Base-by-base conservation (phyloP, 2,888 invertebrate genomes). In the Chymomyza caudatula region DNA sequence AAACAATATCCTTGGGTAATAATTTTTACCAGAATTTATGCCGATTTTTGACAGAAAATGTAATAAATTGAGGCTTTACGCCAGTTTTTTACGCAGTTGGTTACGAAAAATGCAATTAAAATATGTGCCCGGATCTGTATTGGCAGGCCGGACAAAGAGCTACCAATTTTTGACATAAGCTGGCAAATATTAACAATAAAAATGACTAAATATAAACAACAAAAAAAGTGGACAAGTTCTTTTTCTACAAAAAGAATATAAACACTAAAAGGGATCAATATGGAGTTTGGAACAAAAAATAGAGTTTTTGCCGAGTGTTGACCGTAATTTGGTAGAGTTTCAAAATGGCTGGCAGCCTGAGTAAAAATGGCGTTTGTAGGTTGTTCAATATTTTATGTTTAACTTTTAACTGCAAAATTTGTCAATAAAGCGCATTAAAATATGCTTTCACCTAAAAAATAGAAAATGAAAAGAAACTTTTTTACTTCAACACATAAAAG, bases 341-440 rank as follows among this genome's bases (percentile, higher is more conserved):
- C n/a, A 43, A 20, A 6, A 11, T 63, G 52, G 25, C 51, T 55
- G 47, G 20, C 47, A 22, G 61, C n/a, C 23, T 64, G 76, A 17
- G 76, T 11, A 8, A 37, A 37, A 37, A 37, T 37, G 29, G 29
- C 29, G 29, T 1, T 37, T 37, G 11, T 37, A 11, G 8, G 29
- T 37, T 37, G 29, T 11, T 37, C 29, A 37, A 37, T 37, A 37
- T 37, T 37, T 11, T 11, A 37, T 11, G 29, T 37, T 8, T 0
- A 37, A 37, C 20, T 51, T 20, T 20, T 56, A 4, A 11, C n/a
- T 51, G 56, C 63, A 69, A 74, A 80, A 79, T 77, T 77, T 77
- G 80, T 69, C 84, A 79, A 83, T 80, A 80, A 85, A 79, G 80
- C 67, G 69, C 72, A 77, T 79, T 80, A 83, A 79, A 80, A 85